Base-by-base conservation (phyloP, 2,797 vertebrate species). In the Coranthus polyacanthus region DNA sequence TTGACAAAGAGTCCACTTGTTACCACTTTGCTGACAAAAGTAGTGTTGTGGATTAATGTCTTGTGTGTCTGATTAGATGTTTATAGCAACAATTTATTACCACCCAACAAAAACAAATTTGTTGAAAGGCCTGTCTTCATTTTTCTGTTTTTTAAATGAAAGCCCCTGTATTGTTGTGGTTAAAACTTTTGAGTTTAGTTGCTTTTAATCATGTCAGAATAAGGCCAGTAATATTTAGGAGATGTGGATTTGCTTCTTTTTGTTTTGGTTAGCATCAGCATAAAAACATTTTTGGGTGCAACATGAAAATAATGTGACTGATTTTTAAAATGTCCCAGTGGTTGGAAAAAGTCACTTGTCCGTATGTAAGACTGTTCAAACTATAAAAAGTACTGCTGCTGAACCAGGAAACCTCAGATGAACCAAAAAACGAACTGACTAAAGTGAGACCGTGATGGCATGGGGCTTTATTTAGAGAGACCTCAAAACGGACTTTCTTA, bases 391-490 rank as follows among this genome's bases (percentile, higher is more conserved):
- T 37, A 53, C 49, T 75, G 60, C 72, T 46, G 22, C 22, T 47
- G 61, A 12, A 67, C 29, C 36, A 53, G 67, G 50, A 55, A 78
- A 81, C 65, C 51, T 44, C 51, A 71, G 34, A 81, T 78, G 24
- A 64, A 68, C 62, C 59, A 70, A 64, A 74, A 66, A 66, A 56
- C 49, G n/a, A 45, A 45, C 29, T 32, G 10, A n/a, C 78, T 75
- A 58, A 85, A 83, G 71, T 63, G 39, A 67, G 55, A 72, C 53
- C 6, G 66, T 72, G 65, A 83, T 77, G 79, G 43, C 81, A 80
- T 81, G 24, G 52, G 51, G 9, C 51, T 82, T 72, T 82, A 72
- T 82, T 86, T 78, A 72, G 41, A 26, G 76, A 13, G 12, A 71
- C 83, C 83, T 68, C 76, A 79, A 67, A 79, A 65, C 17, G 26